Evolutionary conservation across 2,888 invertebrate species (phyloP), one percentile per base, ranked within the genome.

Genomic region (Chironomus tentans): DNA sequence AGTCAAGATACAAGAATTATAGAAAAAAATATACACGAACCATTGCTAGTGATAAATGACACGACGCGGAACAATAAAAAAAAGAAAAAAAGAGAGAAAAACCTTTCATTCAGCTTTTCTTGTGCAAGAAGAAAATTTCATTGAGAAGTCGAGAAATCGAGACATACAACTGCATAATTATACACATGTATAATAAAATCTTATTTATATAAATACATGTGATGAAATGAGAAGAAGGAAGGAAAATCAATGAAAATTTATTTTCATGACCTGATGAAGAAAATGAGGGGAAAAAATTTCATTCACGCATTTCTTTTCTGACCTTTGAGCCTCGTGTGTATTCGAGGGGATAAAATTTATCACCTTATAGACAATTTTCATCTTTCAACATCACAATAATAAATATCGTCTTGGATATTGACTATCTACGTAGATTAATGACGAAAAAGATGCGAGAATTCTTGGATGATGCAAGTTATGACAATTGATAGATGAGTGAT

Each of bases 31-130:
- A 24, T 24, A 24, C 21, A 65, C 21, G 65, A 65, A 65, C 15
- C 71, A 50, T 38, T 71, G 71, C 71, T 22, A 71, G 50, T 71
- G 71, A 71, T 71, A 71, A 71, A 71, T 71, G 50, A 50, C 71
- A 71, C 71, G 50, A 69, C 38, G 70, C 70, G 71, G 18, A 18
- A 56, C 28, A 28, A 65, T 65, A 65, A 21, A 21, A 50, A 50
- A 15, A 18, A 38, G 65, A 65, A 10, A 38, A n/a, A n/a, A n/a
- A n/a, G n/a, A n/a, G n/a, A 68, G 38, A 28, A 71, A 71, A 50
- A 24, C 22, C 56, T 50, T 69, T 69, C 65, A 65, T 69, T 56
- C 71, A 71, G 56, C 56, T 56, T 56, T n/a, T 56, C 18, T 56
- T 15, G 7, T 38, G 7, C 1, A 38, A 38, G 10, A 38, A 38